Evolutionary conservation across 2,797 vertebrate species (phyloP), one percentile per base, ranked within the genome.

Genomic region (Enteromius viviparus): DNA sequence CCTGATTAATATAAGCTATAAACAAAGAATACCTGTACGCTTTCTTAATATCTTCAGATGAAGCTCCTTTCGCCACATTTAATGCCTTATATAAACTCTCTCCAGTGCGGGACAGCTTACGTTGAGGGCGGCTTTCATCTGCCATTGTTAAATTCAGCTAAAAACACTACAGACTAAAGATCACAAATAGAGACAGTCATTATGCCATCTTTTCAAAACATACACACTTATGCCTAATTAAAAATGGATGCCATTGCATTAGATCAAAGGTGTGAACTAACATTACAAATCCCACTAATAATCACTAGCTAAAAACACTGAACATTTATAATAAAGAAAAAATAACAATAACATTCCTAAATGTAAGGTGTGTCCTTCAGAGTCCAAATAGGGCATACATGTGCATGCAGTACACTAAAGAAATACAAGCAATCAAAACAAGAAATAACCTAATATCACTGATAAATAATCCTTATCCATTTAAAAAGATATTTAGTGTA

Each of bases 41-140:
- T 84, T 91, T 96, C 87, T 98, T 98, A 75, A 99, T 91, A 0
- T 99, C 96, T 0, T 97, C 97, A 11, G 94, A 88, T 0, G 95
- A 89, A 1, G 97, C 95, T 64, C 96, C 96, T 89, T 96, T 97
- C 90, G 95, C 89, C 90, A 98, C 89, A 3, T 94, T 96, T 90
- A 99, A 93, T 21, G 95, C 89, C 0, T 90, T 84, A 85, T 98
- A 99, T 80, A 98, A 87, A 76, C 94, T 97, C 29, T 94, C 94
- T 55, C 97, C 97, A 1, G 91, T 90, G 74, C 85, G 94, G 19
- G 97, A 99, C 93, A 97, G 92, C 79, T 90, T 95, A 19, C 92
- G 93, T 89, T 96, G 94, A 53, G 91, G 87, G 87, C 88, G 92
- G 49, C 89, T 89, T 4, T 90, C 32, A 8, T 96, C 93, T 68